phyloP scores from a whole-genome alignment of 2,888 invertebrate species.

The Trichacis sp. region DNA sequence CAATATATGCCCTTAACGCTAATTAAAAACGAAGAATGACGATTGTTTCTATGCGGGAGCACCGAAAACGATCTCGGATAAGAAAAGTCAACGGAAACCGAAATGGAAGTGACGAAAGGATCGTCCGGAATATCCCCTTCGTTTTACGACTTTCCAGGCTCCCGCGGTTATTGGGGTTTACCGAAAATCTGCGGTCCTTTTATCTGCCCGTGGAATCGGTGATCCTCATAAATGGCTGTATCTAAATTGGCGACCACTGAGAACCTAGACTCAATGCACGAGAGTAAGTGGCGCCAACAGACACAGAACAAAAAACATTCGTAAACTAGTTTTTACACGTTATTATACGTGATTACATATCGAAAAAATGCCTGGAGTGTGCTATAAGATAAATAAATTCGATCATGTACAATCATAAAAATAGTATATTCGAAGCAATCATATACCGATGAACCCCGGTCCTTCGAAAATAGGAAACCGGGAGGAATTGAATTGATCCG shows the following conservation, averaged over 20 bases:
- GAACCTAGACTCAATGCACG: conserved; percentile 17
- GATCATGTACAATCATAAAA: too few species aligned
- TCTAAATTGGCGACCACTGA: conserved; percentile 39
- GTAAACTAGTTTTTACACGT: too few species aligned
- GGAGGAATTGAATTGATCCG: too few species aligned
- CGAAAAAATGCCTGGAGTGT: too few species aligned
- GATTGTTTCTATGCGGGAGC: neutral
- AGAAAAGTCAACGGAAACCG: neutral
- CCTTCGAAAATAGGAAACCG: too few species aligned
- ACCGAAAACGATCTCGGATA: neutral
- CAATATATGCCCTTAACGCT: neutral
- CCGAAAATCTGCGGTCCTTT: conserved; percentile 10
- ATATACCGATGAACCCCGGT: too few species aligned
- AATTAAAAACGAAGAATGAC: neutral
- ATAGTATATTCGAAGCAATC: too few species aligned
- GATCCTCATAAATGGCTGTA: conserved; percentile 30
- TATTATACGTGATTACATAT: too few species aligned
- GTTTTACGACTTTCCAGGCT: conserved; percentile 12
- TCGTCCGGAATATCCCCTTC: conserved; percentile 2
- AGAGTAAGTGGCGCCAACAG: too few species aligned
- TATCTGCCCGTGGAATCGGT: conserved; percentile 34
- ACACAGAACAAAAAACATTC: too few species aligned
- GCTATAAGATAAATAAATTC: too few species aligned
- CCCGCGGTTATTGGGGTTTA: neutral
- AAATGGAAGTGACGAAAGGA: conserved; percentile 8